phyloP scores from a whole-genome alignment of 1,140 invertebrate species.

The Euwallacea similis region DNA sequence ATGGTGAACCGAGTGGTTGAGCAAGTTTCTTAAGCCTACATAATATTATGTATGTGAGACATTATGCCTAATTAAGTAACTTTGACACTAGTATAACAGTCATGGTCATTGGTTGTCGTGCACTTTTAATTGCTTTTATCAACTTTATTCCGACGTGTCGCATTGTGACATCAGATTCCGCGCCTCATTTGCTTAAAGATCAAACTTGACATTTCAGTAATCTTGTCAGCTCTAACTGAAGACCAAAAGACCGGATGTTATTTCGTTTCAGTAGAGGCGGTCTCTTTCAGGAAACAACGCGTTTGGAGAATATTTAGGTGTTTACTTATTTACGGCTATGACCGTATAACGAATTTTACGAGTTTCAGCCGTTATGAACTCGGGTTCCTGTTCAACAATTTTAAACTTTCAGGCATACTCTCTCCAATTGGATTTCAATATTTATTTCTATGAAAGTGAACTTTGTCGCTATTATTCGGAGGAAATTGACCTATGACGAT shows the following conservation, averaged over 20 bases:
- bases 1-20: not conserved
- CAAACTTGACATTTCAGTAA: not conserved
- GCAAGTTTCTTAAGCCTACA: not conserved
- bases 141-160: too few species aligned
- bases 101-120: not conserved
- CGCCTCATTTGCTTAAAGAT: too few species aligned
- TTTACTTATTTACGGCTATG: slow-evolving; percentile 26
- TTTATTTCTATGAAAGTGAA: too few species aligned
- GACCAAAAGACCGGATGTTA: slow-evolving; percentile 6
- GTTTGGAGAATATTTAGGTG: slow-evolving; percentile 18
- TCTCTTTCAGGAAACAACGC: slow-evolving; percentile 13
- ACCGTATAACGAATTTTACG: slow-evolving; percentile 22
- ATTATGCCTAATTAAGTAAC: not conserved
- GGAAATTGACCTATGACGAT: too few species aligned
- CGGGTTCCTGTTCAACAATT: slow-evolving; percentile 1
- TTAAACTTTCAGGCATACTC: slow-evolving; percentile 13
- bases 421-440: not conserved
- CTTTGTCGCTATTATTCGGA: too few species aligned
- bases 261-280: slow-evolving; percentile 10
- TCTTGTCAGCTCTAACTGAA: not conserved
- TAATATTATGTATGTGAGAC: not conserved
- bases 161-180: too few species aligned
- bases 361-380: slow-evolving; percentile 19
- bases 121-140: too few species aligned
- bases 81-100: not conserved